Base-by-base conservation (phyloP, 2,113 vertebrate genomes). In the Coreoperca whiteheadi region DNA sequence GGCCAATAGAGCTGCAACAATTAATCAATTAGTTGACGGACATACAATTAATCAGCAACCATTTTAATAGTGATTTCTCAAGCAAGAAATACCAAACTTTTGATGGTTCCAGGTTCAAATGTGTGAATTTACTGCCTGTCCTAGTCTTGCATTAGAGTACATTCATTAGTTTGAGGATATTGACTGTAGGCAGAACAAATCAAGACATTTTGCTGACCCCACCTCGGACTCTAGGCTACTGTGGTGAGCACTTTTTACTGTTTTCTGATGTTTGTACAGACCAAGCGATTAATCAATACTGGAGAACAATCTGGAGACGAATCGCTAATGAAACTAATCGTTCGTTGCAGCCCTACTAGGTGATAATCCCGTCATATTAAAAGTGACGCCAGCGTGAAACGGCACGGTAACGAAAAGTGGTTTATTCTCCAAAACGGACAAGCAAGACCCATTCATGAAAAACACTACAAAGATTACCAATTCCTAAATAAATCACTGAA, bases 341-440 rank as follows among this genome's bases (percentile, higher is more conserved):
- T 8, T 23, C 18, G 34, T 5, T 57, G 51, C 23, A 48, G 61
- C 23, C 28, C 6, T 32, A 2, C 4, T 8, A 2, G 4, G 9
- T 25, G 28, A 50, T 60, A 50, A 71, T 10, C 25, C 6, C 4
- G 16, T 54, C 43, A 0, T 12, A 32, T 39, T 66, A 9, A 23
- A 53, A 79, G 56, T 37, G 41, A 84, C 12, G 64, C 48, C 41
- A 79, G 16, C 25, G 14, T 34, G 43, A 84, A 51, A 74, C 75
- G 57, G 41, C 60, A 21, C 41, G 20, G 39, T 94, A 93, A 94
- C 92, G 93, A 94, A 95, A 92, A 87, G 65, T 89, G 77, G 67
- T 93, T 95, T 94, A 94, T 93, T 95, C 7, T 93, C 83, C 85
- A 91, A 93, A 95, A 92, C 74, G 39, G 60, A 91, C 84, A 75